Percentiles rank a stretch among this genome's conserved stretches.
Conservation (phyloP, 2,113 vertebrate species). For the Mormyrus lacerda region DNA sequence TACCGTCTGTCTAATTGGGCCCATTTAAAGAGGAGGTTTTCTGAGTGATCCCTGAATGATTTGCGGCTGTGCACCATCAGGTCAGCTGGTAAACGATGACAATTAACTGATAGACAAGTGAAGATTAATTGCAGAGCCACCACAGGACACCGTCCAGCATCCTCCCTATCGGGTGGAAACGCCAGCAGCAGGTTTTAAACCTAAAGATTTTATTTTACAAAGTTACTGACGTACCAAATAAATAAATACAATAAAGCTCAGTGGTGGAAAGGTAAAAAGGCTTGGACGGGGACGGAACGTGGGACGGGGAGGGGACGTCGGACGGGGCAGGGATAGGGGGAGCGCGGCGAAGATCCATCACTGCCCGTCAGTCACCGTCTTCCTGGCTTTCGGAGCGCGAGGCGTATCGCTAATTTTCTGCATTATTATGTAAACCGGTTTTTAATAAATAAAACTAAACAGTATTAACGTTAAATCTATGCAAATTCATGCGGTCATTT, state of each 20-base stretch:
- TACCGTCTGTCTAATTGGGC: not conserved
- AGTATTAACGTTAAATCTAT: constrained; percentile 90
- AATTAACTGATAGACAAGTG: constrained; percentile 57
- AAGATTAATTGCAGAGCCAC: constrained; percentile 58
- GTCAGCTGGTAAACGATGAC: constrained; percentile 70
- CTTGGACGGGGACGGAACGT: constrained; percentile 11
- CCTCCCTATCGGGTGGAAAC: not conserved
- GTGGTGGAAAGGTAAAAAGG: not conserved
- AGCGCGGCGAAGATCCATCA: not conserved
- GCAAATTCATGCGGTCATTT: constrained; percentile 96
- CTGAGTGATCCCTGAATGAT: constrained; percentile 38
- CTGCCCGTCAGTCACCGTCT: constrained; percentile 21
- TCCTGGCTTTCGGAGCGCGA: constrained; percentile 47
- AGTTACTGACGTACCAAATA: not conserved
- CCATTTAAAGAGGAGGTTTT: constrained; percentile 38
- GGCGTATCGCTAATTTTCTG: constrained; percentile 61
- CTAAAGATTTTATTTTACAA: not conserved
- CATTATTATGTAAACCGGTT: constrained; percentile 77
- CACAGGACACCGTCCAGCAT: constrained; percentile 16
- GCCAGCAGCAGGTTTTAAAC: not conserved
- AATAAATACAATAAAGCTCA: not conserved
- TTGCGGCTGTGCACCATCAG: constrained; percentile 47
- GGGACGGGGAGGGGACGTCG: not conserved
- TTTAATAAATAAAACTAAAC: constrained; percentile 79
- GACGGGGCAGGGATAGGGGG: not conserved